Base-by-base conservation (phyloP, 2,888 invertebrate genomes). In the Tachina lurida region DNA sequence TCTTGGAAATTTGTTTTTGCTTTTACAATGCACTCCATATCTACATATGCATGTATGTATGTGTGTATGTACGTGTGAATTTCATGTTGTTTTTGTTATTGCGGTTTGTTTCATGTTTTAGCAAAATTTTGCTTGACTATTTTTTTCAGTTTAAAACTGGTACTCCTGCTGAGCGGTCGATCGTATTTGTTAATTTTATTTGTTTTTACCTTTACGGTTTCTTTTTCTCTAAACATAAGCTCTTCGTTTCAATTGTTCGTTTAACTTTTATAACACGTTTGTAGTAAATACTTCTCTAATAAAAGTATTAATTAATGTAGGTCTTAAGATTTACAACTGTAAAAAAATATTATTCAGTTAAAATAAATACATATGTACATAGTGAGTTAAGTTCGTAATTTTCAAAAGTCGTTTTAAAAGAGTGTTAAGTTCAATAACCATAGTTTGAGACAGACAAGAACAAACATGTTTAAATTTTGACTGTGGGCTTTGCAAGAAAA, bases 121-220 rank as follows among this genome's bases (percentile, higher is more conserved):
- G 22, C 22, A 58, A 58, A n/a, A 58, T 58, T 31, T 17, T 62
- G 3, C 1, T 45, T 65, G n/a, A 45, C 41, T 12, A 49, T 47
- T 63, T 75, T 43, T 71, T 70, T 77, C 60, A 86, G 86, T 86
- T 83, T 54, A 60, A 73, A 67, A 58, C 80, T 67, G 78, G 71
- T 73, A 22, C 49, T 83, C 71, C 62, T 67, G 76, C 43, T 67
- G 74, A 74, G 49, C 13, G 7, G 49, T 15, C 49, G 85, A 76
- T 79, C 58, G 22, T 10, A 63, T 67, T 47, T 56, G 19, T 56
- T 71, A 52, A 45, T 54, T 47, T 43, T 54, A 8, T 52, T 68
- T 22, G 15, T 19, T 63, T n/a, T 63, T 31, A 39, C 5, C 47
- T 73, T 62, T 74, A 80, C 47, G 39, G 47, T 75, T 73, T 80